These are phyloP conservation scores for Folsomia manolachei DNA, from an alignment of 2,888 invertebrate genomes.

Conservation along the genomic window DNA sequence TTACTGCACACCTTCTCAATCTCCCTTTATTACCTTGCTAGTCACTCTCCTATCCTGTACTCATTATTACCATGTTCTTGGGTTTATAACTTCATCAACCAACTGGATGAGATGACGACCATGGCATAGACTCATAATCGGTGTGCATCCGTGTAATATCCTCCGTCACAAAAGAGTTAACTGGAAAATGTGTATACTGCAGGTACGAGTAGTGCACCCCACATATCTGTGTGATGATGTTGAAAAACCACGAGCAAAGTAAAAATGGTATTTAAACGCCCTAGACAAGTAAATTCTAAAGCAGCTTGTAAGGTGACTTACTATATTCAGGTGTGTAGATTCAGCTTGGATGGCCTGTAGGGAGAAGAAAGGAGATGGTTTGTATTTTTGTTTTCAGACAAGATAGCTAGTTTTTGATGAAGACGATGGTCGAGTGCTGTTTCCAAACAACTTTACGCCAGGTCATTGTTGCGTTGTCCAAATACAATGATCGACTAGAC, in stretches of 20 bases:
- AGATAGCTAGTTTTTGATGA: too few species aligned
- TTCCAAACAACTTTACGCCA: too few species aligned
- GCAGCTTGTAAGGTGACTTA: not conserved
- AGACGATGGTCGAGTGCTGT: too few species aligned
- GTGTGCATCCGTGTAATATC: not conserved
- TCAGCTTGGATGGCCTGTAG: too few species aligned
- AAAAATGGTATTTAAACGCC: not conserved
- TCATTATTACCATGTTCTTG: constrained; percentile 13
- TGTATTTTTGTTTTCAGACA: too few species aligned
- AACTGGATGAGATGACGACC: too few species aligned
- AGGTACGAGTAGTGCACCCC: not conserved
- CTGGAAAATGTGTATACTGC: not conserved
- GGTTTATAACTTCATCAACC: constrained; percentile 4
- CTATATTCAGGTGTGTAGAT: not conserved
- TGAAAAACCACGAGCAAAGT: not conserved
- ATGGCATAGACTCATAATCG: not conserved
- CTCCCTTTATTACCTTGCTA: not conserved
- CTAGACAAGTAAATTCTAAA: not conserved
- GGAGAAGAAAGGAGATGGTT: too few species aligned
- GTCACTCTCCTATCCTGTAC: not conserved
- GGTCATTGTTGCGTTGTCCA: too few species aligned
- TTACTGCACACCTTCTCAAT: constrained; percentile 27
- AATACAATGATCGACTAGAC: too few species aligned
- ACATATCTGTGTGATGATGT: not conserved
- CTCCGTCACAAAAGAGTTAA: not conserved